Evolutionary conservation across 2,113 vertebrate genomes (phyloP), one percentile per base, ranked within the genome.

Genomic region (Megalops atlanticus): DNA sequence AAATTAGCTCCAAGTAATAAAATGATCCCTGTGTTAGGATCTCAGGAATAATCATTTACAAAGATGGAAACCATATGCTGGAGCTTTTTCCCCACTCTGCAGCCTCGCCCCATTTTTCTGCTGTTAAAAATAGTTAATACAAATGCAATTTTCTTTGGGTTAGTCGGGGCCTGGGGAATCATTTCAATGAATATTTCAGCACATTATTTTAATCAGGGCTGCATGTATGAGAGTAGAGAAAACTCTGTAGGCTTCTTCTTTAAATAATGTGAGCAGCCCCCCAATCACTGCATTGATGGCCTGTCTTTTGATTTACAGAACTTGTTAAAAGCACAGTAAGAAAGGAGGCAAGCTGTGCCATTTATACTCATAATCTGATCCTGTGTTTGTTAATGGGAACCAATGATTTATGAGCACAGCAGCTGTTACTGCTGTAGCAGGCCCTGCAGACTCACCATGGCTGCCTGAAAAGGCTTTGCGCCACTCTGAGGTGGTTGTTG

Each of bases 91-190:
- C n/a, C 7, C 7, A 45, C 43, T 45, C 43, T 45, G 43, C n/a
- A n/a, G n/a, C 43, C 43, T 73, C 8, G 38, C 64, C 45, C 69
- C 40, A 12, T 18, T 64, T 93, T 93, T 93, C 91, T 92, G 43
- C 90, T 91, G 91, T 94, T 95, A 95, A 95, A 94, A 95, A 95
- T 95, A 95, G 95, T 96, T 92, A 94, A 95, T 95, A 95, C 94
- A 95, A 95, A 89, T 90, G 92, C 92, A 92, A 93, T 95, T 95
- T 95, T 94, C 92, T 93, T 47, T 90, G 92, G 92, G 92, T 93
- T 94, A 92, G 92, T 77, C 80, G 91, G 91, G 91, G 94, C 92
- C 93, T 86, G 70, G 93, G 93, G 94, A 95, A 93, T 94, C 91
- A 93, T 89, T 94, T 92, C 94, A 92, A 95, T 96, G 94, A 96